phyloP scores from a whole-genome alignment of 1,140 invertebrate genomes.

The Rhopalosiphum padi region DNA sequence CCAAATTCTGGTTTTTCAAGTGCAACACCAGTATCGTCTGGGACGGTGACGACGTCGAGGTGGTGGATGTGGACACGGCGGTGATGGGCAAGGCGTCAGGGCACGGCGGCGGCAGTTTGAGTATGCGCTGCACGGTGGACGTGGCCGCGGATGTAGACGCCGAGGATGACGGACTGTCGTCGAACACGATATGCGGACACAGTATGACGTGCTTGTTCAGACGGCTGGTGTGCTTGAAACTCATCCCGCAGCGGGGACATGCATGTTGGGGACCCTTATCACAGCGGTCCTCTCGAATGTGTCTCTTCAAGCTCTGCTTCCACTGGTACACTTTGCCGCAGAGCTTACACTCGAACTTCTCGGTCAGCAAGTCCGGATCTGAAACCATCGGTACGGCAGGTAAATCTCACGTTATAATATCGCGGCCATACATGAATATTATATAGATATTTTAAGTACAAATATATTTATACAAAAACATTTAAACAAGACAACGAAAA shows the following conservation, averaged over 20 bases:
- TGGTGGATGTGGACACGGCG: constrained; percentile 29
- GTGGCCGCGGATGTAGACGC: constrained; percentile 4
- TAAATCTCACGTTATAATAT: constrained; percentile 20
- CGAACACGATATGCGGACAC: constrained; percentile 58
- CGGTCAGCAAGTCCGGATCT: constrained; percentile 38
- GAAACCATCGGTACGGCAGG: not conserved
- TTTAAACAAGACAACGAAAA: not conserved
- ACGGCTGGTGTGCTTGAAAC: constrained; percentile 61
- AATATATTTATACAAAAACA: not conserved
- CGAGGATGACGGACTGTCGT: constrained; percentile 43
- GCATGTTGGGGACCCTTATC: constrained; percentile 63
- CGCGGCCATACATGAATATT: not conserved
- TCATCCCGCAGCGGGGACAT: constrained; percentile 60
- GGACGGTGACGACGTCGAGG: constrained; percentile 29
- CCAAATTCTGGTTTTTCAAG: constrained; percentile 43
- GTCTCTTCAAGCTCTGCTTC: constrained; percentile 62
- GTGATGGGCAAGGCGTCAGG: constrained; percentile 50
- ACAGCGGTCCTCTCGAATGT: constrained; percentile 65
- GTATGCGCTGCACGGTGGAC: constrained; percentile 46
- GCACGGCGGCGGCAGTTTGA: constrained; percentile 44
- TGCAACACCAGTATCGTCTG: constrained; percentile 55
- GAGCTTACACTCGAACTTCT: constrained; percentile 58
- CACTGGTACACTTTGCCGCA: constrained; percentile 60
- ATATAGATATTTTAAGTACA: not conserved
- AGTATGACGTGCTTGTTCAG: constrained; percentile 60